These are phyloP conservation scores for Ailuropoda melanoleuca DNA, from an alignment of 2,113 vertebrate species.

Conservation along the genomic window DNA sequence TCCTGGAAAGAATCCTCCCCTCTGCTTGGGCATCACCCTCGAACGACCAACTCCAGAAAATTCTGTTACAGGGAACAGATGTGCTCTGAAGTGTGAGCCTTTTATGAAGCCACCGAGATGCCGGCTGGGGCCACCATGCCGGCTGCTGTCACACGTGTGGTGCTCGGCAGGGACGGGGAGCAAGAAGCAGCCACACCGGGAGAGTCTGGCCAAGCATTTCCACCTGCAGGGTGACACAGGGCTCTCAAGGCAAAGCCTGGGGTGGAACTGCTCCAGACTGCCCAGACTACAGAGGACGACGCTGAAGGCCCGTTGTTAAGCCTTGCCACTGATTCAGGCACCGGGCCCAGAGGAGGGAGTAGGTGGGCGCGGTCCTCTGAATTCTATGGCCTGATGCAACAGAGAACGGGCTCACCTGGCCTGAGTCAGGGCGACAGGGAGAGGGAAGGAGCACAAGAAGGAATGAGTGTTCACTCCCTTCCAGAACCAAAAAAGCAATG, in stretches of 20 bases:
- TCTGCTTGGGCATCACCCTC: neutral
- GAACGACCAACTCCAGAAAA: neutral
- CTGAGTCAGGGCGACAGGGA: neutral
- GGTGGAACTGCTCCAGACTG: too few species aligned
- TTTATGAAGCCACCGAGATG: neutral
- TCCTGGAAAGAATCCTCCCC: neutral
- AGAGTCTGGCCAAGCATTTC: neutral
- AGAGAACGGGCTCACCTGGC: neutral
- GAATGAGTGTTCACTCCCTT: neutral
- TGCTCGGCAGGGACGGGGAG: neutral
- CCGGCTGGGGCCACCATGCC: neutral
- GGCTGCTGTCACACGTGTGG: accelerated
- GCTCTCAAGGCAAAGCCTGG: neutral
- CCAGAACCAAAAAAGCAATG: neutral
- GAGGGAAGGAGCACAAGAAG: neutral
- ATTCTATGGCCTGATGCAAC: neutral
- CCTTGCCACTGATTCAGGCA: neutral
- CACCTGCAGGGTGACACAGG: neutral
- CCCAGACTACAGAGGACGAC: neutral
- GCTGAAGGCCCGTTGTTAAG: neutral
- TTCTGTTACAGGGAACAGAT: neutral
- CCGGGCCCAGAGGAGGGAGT: neutral
- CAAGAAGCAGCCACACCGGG: too few species aligned
- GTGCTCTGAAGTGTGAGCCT: neutral
- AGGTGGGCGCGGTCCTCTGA: neutral